phyloP scores from a whole-genome alignment of 2,888 invertebrate species.

The Masnerella sp. region DNA sequence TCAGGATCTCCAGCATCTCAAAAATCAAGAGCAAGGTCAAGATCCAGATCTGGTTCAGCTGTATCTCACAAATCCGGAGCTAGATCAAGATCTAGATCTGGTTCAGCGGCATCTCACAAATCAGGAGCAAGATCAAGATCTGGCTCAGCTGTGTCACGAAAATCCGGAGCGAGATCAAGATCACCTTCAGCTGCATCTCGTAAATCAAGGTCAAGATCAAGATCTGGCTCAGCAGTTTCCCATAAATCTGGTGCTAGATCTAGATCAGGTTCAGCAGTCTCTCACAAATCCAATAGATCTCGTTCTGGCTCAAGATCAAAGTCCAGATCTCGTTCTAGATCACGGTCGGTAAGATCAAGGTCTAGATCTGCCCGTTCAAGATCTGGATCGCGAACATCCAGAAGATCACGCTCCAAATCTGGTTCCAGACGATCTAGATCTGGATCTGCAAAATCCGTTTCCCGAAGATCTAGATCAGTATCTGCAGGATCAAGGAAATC shows the following conservation, averaged over 20 bases:
- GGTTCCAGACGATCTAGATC: slow-evolving; percentile 66
- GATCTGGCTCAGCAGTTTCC: no score
- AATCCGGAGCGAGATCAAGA: slow-evolving; percentile 66
- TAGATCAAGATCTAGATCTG: slow-evolving; percentile 51
- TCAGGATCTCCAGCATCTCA: slow-evolving; percentile 64
- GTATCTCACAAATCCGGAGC: slow-evolving; percentile 26
- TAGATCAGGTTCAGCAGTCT: slow-evolving; percentile 55
- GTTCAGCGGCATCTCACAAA: slow-evolving; percentile 12
- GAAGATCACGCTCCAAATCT: slow-evolving; percentile 63
- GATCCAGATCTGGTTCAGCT: slow-evolving; percentile 67
- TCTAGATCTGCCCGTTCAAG: slow-evolving; percentile 64
- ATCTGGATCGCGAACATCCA: slow-evolving; percentile 66
- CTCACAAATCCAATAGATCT: no score
- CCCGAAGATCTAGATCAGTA: slow-evolving; percentile 63
- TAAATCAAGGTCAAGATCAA: slow-evolving; percentile 61
- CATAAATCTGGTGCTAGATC: no score
- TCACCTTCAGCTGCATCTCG: slow-evolving; percentile 29
- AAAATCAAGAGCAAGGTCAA: slow-evolving; percentile 61
- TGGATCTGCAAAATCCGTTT: slow-evolving; percentile 67
- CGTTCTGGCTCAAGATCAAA: slow-evolving; percentile 67
- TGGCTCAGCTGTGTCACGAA: no score
- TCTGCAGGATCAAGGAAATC: slow-evolving; percentile 62
- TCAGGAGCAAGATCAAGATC: slow-evolving; percentile 64
- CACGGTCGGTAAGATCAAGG: no score
- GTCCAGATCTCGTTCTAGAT: slow-evolving; percentile 62